These are phyloP conservation scores for Tachina grossa DNA, from an alignment of 2,888 invertebrate species.

Conservation along the genomic window DNA sequence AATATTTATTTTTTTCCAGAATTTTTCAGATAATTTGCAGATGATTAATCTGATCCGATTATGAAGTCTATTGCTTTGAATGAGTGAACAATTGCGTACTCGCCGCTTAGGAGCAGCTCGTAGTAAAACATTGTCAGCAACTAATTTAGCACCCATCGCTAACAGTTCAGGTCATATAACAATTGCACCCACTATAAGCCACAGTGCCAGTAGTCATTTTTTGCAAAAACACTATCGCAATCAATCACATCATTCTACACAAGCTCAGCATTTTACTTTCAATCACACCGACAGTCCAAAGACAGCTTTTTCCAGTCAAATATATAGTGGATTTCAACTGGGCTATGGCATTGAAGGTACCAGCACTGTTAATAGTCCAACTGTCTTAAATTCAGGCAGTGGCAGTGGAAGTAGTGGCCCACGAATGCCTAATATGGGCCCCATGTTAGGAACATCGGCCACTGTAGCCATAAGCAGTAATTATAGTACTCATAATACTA, in stretches of 20 bases:
- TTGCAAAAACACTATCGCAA: constrained; percentile 70
- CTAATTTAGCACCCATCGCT: constrained; percentile 55
- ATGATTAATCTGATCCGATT: constrained; percentile 35
- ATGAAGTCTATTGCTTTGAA: constrained; percentile 74
- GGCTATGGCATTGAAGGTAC: constrained; percentile 73
- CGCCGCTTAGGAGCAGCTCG: constrained; percentile 79
- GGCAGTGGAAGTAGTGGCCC: constrained; percentile 72
- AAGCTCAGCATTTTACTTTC: constrained; percentile 75
- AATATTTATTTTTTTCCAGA: constrained; percentile 8
- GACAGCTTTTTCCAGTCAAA: constrained; percentile 66
- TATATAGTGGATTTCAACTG: constrained; percentile 20
- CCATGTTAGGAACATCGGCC: constrained; percentile 76
- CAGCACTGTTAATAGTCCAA: constrained; percentile 77
- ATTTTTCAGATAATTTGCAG: constrained; percentile 42
- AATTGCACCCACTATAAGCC: constrained; percentile 39
- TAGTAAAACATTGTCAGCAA: constrained; percentile 72
- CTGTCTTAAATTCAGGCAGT: constrained; percentile 77
- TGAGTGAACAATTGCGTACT: constrained; percentile 80
- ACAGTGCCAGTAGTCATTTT: constrained; percentile 64
- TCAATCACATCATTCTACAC: constrained; percentile 69
- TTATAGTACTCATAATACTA: constrained; percentile 49
- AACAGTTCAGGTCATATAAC: constrained; percentile 35
- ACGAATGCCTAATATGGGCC: constrained; percentile 74
- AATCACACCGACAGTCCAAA: constrained; percentile 75
- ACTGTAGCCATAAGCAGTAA: constrained; percentile 66